Conservation (phyloP, 2,888 invertebrate genomes). For the Cerceris ruficornis region DNA sequence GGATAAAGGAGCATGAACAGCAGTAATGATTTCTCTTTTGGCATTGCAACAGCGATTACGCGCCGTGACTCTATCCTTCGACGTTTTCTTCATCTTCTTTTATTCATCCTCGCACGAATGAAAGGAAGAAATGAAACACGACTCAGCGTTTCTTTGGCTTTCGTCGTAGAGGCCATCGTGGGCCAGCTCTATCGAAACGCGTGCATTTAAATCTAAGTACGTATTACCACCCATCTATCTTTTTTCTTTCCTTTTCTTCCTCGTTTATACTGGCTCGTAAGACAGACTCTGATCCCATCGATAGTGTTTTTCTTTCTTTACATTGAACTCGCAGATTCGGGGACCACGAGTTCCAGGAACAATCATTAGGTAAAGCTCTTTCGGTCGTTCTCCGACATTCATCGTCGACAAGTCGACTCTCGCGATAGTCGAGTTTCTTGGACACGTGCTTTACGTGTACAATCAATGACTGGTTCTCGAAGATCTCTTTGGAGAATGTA, state of each 20-base stretch:
- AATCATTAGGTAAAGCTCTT: constrained; percentile 57
- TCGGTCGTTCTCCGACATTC: constrained; percentile 11
- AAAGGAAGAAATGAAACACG: constrained; percentile 23
- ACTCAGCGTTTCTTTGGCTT: constrained; percentile 60
- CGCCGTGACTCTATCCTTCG: constrained; percentile 14
- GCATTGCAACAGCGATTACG: constrained; percentile 55
- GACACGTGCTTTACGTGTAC: background rate
- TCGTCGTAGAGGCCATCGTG: constrained; percentile 28
- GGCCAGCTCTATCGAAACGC: constrained; percentile 13
- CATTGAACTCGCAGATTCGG: constrained; percentile 33
- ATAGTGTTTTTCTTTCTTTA: constrained; percentile 42
- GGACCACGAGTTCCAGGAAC: constrained; percentile 55
- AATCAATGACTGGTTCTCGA: no score
- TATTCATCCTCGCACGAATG: constrained; percentile 20
- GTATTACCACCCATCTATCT: constrained; percentile 21
- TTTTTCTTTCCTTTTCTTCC: background rate
- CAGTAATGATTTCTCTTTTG: constrained; percentile 57
- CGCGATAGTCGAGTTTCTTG: background rate
- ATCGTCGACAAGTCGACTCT: background rate
- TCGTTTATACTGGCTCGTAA: constrained; percentile 47
- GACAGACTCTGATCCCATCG: constrained; percentile 61
- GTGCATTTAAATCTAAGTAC: constrained; percentile 52
- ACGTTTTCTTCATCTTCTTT: background rate
- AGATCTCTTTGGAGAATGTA: no score
- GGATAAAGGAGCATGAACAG: constrained; percentile 67